Evolutionary conservation across 2,888 invertebrate species (phyloP), one percentile per base, ranked within the genome.

Genomic region (Homarus gammarus): DNA sequence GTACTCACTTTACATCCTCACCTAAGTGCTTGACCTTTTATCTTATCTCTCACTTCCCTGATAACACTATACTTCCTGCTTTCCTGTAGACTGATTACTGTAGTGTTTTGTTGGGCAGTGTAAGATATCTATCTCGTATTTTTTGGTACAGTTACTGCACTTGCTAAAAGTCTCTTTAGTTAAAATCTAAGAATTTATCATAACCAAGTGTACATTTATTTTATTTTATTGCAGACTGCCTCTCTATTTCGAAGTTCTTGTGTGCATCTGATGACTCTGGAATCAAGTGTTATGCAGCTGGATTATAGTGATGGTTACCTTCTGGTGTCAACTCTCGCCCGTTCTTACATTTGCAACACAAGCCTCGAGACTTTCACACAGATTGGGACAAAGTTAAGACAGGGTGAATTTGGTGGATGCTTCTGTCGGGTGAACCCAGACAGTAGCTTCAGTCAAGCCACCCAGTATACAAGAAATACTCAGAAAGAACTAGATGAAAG

Each of bases 321-420:
- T 31, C 83, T 91, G 33, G 91, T 91, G 36, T 91, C 89, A 27
- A 91, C 91, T 18, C 84, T 91, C 3, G 79, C 86, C 12, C 79
- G 79, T 31, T 89, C 89, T 40, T 91, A 84, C 72, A 87, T 91
- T 12, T 91, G 91, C 73, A 84, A 91, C 84, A 91, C 91, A 18
- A 83, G 33, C 64, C 49, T 84, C 18, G 91, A 91, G 72, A 87
- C 84, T 31, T 91, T 89, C 70, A 56, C 87, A 15, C 86, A 84
- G 78, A 75, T 91, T 68, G 91, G 91, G 8, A 89, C 87, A 33
- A 87, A 84, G 70, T 38, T 77, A 10, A 40, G 84, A 33, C 75
- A 89, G 31, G 91, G 91, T 36, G 86, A 91, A 77, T 91, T 83
- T 89, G 89, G 91, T 38, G 84, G 87, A n/a, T 91, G 91, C 64